phyloP scores from a whole-genome alignment of 2,113 vertebrate species.

The Tauraco erythrolophus region DNA sequence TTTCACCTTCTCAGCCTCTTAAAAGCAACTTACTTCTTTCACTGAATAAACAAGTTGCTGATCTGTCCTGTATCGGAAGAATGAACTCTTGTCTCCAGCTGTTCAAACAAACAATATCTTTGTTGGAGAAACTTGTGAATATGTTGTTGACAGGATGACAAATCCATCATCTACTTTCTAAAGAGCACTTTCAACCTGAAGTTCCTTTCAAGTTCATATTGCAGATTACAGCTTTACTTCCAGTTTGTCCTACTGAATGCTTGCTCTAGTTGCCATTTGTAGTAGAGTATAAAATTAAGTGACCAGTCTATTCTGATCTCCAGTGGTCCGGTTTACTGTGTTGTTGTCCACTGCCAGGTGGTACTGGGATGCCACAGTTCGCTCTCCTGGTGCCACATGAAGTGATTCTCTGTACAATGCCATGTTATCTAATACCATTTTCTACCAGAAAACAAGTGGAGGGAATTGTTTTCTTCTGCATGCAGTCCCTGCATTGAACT shows the following conservation, averaged over 20 bases:
- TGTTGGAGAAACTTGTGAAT: not conserved
- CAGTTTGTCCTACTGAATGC: not conserved
- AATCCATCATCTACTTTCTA: not conserved
- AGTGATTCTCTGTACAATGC: not conserved
- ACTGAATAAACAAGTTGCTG: not conserved
- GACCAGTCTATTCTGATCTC: not conserved
- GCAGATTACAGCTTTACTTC: not conserved
- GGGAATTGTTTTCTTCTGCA: too few species aligned
- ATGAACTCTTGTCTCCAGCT: not conserved
- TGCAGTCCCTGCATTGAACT: too few species aligned
- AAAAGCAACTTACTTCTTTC: not conserved
- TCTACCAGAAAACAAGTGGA: not conserved
- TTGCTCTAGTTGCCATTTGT: not conserved
- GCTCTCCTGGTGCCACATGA: not conserved
- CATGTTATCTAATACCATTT: not conserved
- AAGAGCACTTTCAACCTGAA: not conserved
- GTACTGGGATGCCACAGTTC: not conserved
- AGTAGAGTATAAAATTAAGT: not conserved
- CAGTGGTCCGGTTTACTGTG: not conserved
- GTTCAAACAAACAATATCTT: not conserved
- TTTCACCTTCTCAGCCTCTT: not conserved
- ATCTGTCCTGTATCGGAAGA: not conserved
- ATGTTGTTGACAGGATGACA: not conserved
- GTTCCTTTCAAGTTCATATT: not conserved
- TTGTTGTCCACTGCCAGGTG: accelerated